Conservation (phyloP, 1,140 invertebrate genomes). For the Habropoda laboriosa region DNA sequence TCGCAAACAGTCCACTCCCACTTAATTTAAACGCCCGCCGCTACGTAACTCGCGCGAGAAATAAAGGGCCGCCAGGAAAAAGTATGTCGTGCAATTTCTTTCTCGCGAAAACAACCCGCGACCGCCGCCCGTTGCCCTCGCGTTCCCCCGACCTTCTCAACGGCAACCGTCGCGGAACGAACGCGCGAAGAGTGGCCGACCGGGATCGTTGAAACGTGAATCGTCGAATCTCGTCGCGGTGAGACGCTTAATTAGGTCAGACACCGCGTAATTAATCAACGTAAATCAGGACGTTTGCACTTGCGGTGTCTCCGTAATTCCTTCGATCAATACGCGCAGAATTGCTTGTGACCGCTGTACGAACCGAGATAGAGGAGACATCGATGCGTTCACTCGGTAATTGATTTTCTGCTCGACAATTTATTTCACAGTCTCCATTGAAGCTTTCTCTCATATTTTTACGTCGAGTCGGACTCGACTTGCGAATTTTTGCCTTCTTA, state of each 20-base stretch:
- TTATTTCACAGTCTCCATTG: too few relatives aligned
- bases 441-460: too few relatives aligned
- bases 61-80: neutral
- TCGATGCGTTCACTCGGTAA: too few relatives aligned
- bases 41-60: constrained; percentile 1
- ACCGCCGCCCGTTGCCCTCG: neutral
- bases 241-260: constrained; percentile 57
- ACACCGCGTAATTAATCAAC: constrained; percentile 58
- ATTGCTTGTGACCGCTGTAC: constrained; percentile 44
- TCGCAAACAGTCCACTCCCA: neutral
- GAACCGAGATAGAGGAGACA: neutral
- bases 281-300: constrained; percentile 60
- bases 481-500: too few relatives aligned
- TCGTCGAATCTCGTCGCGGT: neutral
- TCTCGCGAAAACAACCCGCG: neutral
- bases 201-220: neutral
- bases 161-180: too few relatives aligned
- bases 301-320: constrained; percentile 62
- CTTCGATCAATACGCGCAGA: constrained; percentile 58
- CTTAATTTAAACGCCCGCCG: constrained; percentile 32
- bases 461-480: too few relatives aligned
- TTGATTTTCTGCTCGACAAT: too few relatives aligned
- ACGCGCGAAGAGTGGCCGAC: neutral
- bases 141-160: neutral
- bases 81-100: constrained; percentile 7